A percentile compares a stretch with the other conserved stretches of the same genome.
Conservation (phyloP, 2,113 vertebrate genomes). For the Propithecus coquereli region DNA sequence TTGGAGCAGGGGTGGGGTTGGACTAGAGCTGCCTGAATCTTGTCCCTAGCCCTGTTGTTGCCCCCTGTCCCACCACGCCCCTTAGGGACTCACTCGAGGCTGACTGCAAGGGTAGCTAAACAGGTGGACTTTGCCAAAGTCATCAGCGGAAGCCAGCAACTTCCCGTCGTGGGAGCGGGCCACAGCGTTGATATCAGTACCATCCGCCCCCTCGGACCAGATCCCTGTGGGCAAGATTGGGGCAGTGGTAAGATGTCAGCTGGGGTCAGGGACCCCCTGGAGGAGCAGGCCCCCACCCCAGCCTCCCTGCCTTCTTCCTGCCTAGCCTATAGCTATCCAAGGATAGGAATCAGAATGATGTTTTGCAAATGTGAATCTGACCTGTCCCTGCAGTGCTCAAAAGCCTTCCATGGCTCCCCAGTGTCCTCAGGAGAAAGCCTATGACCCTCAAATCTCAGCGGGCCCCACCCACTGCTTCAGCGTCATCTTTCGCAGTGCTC, state of each 20-base stretch:
- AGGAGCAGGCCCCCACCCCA: not conserved
- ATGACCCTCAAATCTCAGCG: not conserved
- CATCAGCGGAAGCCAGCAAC: constrained; percentile 90
- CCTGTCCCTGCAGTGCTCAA: not conserved
- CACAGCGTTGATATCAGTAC: constrained; percentile 92
- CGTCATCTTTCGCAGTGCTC: not conserved
- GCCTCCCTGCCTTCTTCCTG: not conserved
- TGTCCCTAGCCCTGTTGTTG: not conserved
- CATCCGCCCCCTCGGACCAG: constrained; percentile 92
- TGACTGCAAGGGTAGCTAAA: constrained; percentile 90
- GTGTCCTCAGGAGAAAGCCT: not conserved
- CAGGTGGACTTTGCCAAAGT: constrained; percentile 95
- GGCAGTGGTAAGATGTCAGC: not conserved
- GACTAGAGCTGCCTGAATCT: not conserved
- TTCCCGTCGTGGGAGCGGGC: constrained; percentile 87
- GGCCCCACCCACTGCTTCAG: not conserved
- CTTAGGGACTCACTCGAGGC: constrained; percentile 85
- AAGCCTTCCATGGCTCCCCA: not conserved
- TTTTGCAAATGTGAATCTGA: not conserved
- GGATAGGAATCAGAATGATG: not conserved
- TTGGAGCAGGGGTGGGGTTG: not conserved
- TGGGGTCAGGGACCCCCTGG: not conserved
- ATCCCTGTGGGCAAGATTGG: constrained; percentile 81
- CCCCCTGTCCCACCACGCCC: not conserved
- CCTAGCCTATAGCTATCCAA: not conserved